Evolutionary conservation across 2,888 invertebrate genomes (phyloP).

Genomic region (Pachymerium ferrugineum): DNA sequence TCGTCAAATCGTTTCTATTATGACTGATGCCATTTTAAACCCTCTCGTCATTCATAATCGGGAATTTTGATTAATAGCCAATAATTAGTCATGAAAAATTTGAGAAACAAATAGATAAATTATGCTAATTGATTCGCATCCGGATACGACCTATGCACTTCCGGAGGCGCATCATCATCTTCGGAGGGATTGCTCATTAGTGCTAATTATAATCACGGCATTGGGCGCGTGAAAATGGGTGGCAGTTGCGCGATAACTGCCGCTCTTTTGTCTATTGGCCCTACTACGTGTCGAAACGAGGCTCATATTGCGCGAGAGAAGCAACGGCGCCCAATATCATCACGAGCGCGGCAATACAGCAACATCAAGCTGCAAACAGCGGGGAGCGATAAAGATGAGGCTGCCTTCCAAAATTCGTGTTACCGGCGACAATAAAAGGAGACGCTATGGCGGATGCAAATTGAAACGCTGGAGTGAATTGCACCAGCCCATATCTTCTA

Average conservation of each 20-base stretch:
- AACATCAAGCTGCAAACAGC: slow-evolving; percentile 17
- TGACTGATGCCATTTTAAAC: background rate
- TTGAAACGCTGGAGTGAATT: slow-evolving; percentile 9
- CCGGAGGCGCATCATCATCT: slow-evolving; percentile 7
- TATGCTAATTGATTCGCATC: slow-evolving; percentile 19
- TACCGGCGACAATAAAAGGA: slow-evolving; percentile 10
- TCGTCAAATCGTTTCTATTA: background rate
- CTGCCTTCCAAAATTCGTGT: slow-evolving; percentile 4
- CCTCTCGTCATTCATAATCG: background rate
- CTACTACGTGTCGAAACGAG: slow-evolving; percentile 8
- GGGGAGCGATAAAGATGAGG: slow-evolving; percentile 8
- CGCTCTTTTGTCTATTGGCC: slow-evolving; percentile 3
- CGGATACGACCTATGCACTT: slow-evolving; percentile 4
- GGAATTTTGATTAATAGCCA: slow-evolving; percentile 7
- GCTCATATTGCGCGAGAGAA: background rate
- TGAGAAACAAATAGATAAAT: slow-evolving; percentile 20
- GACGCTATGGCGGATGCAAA: slow-evolving; percentile 17
- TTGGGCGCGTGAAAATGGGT: background rate
- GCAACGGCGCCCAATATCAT: slow-evolving; percentile 17
- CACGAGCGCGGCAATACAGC: slow-evolving; percentile 12
- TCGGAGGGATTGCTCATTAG: background rate
- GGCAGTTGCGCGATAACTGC: slow-evolving; percentile 3
- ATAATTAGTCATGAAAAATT: slow-evolving; percentile 16
- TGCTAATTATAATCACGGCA: slow-evolving; percentile 15
- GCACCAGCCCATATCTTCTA: slow-evolving; percentile 13